phyloP scores from a whole-genome alignment of 1,140 invertebrate species.

The Chironomus tepperi region DNA sequence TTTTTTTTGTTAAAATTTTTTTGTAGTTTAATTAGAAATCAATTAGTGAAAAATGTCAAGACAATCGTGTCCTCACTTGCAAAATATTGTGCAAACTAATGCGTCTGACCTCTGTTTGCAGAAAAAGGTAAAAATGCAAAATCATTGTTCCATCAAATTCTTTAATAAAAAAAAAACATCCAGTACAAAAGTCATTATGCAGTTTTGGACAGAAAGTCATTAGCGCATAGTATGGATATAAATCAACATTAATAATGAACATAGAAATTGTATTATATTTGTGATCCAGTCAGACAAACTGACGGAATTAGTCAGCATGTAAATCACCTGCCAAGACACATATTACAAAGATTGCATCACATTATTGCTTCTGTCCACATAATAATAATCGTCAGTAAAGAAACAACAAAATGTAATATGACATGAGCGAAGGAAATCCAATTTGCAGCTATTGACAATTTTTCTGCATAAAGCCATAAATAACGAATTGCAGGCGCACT shows the following conservation, averaged over 20 bases:
- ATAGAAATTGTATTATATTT: no score
- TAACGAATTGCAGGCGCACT: neutral
- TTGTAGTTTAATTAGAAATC: neutral
- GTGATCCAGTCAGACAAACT: no score
- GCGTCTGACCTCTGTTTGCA: neutral
- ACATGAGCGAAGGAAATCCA: neutral
- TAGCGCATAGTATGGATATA: neutral
- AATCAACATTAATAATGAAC: neutral
- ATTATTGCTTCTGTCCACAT: constrained; percentile 12
- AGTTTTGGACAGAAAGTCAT: neutral
- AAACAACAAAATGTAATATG: constrained; percentile 9
- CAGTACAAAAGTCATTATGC: neutral
- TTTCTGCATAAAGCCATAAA: neutral
- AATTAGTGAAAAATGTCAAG: neutral
- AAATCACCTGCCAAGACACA: neutral
- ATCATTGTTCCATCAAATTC: neutral
- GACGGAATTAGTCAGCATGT: no score
- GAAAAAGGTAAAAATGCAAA: constrained; percentile 6
- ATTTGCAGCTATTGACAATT: constrained; percentile 10
- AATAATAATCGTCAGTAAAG: neutral
- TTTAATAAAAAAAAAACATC: neutral
- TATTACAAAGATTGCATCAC: neutral
- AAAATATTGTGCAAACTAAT: neutral
- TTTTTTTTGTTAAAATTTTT: neutral
- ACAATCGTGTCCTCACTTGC: neutral